phyloP scores from a whole-genome alignment of 2,888 invertebrate species.

The Epistrophe grossulariae region DNA sequence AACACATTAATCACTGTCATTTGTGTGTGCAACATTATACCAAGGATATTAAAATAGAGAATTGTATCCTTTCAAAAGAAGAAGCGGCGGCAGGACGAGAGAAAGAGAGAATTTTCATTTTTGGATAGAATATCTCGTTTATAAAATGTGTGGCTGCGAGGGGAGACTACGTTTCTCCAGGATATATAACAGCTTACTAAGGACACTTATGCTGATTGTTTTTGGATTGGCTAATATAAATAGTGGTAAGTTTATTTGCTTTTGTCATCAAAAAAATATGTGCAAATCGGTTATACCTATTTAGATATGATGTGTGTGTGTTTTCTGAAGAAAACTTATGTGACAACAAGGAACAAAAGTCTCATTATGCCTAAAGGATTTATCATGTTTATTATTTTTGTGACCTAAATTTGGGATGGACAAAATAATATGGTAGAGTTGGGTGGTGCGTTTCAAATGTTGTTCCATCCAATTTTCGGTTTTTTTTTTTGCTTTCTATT shows the following conservation, averaged over 20 bases:
- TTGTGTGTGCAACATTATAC: slow-evolving; percentile 33
- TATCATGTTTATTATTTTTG: slow-evolving; percentile 49
- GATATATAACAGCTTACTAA: slow-evolving; percentile 78
- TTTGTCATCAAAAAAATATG: slow-evolving; percentile 6
- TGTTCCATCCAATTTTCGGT: slow-evolving; percentile 38
- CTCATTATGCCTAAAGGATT: slow-evolving; percentile 60
- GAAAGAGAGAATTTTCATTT: slow-evolving; percentile 37
- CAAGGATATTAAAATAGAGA: slow-evolving; percentile 37
- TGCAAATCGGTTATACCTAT: background rate
- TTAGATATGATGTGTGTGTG: background rate
- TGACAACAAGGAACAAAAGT: slow-evolving; percentile 25
- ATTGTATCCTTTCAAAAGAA: slow-evolving; percentile 4
- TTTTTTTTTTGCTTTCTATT: slow-evolving; percentile 5
- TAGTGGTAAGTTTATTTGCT: slow-evolving; percentile 77
- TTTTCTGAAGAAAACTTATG: background rate
- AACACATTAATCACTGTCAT: slow-evolving; percentile 68
- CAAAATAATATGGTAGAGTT: background rate
- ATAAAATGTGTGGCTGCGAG: slow-evolving; percentile 78
- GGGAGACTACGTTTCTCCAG: slow-evolving; percentile 77
- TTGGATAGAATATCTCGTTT: slow-evolving; percentile 64
- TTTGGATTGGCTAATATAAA: slow-evolving; percentile 79
- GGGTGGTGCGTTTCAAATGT: slow-evolving; percentile 14
- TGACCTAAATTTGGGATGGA: slow-evolving; percentile 25
- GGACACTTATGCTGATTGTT: slow-evolving; percentile 78
- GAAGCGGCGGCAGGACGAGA: background rate